A percentile compares a stretch with the other conserved stretches of the same genome.
Conservation (phyloP, 2,797 vertebrate species). For the Buphagus erythrorhynchus region DNA sequence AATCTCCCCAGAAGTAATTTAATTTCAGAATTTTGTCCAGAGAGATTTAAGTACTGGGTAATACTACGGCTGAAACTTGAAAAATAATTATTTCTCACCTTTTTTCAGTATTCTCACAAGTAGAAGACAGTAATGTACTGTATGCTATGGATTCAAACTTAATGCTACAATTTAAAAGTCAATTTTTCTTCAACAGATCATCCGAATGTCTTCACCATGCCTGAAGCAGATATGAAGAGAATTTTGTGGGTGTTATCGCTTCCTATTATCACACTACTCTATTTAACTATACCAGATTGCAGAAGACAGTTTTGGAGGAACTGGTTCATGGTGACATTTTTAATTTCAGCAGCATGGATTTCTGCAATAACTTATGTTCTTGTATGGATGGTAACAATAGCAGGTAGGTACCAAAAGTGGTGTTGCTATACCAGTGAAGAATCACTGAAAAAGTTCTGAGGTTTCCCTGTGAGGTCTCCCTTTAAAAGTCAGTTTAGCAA, state of each 20-base stretch:
- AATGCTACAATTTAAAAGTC: not conserved
- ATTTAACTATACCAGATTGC: constrained; percentile 91
- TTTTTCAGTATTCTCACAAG: not conserved
- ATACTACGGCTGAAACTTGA: not conserved
- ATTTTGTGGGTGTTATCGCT: constrained; percentile 94
- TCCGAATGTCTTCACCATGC: constrained; percentile 88
- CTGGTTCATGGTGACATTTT: constrained; percentile 92
- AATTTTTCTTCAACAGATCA: constrained; percentile 76
- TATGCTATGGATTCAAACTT: not conserved
- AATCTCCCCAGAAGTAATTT: not conserved
- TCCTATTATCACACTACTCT: constrained; percentile 87
- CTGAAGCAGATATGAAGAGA: constrained; percentile 89
- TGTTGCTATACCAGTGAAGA: not conserved
- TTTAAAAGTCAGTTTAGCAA: not conserved
- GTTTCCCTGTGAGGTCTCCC: not conserved
- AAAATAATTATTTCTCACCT: not conserved
- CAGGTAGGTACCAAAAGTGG: constrained; percentile 80
- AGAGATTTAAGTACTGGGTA: not conserved
- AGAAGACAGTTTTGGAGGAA: constrained; percentile 90
- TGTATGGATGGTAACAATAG: constrained; percentile 97
- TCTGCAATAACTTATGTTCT: constrained; percentile 93
- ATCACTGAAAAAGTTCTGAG: not conserved
- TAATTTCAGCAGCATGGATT: constrained; percentile 97
- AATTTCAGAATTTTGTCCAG: not conserved
- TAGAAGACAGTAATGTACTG: not conserved